These are phyloP conservation scores for Amniataba percoides DNA, from an alignment of 2,797 vertebrate species.

Conservation along the genomic window DNA sequence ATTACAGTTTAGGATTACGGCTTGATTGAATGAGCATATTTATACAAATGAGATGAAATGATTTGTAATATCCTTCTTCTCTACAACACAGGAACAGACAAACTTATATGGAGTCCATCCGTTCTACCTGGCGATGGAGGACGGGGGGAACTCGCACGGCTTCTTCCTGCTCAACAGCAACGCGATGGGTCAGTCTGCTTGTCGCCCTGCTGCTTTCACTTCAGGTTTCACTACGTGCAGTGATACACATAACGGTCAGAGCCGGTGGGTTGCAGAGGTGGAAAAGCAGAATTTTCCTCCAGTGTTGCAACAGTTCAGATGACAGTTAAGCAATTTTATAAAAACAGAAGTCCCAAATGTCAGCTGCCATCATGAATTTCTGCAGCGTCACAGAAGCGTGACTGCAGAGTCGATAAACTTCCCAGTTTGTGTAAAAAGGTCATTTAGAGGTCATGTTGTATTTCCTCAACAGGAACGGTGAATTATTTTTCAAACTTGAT, in stretches of 20 bases:
- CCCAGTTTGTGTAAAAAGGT: not conserved
- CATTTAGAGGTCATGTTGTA: not conserved
- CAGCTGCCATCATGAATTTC: not conserved
- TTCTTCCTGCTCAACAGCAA: slow-evolving; percentile 95
- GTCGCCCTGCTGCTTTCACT: not conserved
- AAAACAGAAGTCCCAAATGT: slow-evolving; percentile 40
- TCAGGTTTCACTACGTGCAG: not conserved
- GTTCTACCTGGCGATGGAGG: slow-evolving; percentile 91
- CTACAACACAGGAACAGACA: slow-evolving; percentile 81
- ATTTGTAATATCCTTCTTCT: not conserved
- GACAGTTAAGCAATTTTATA: slow-evolving; percentile 13
- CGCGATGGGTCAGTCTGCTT: slow-evolving; percentile 87
- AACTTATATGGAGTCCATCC: slow-evolving; percentile 93
- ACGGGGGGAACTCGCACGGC: slow-evolving; percentile 86
- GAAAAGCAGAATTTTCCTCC: not conserved
- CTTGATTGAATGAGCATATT: too few species aligned
- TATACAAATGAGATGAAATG: not conserved
- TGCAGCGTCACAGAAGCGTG: not conserved
- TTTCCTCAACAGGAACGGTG: not conserved
- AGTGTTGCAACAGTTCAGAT: slow-evolving; percentile 4
- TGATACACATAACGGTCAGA: not conserved
- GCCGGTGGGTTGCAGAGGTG: too few species aligned
- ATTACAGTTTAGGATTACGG: not conserved
- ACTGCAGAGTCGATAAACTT: slow-evolving; percentile 12
- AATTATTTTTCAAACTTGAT: not conserved